These are phyloP conservation scores for Alcis repandata DNA, from an alignment of 2,888 invertebrate genomes.

Conservation along the genomic window DNA sequence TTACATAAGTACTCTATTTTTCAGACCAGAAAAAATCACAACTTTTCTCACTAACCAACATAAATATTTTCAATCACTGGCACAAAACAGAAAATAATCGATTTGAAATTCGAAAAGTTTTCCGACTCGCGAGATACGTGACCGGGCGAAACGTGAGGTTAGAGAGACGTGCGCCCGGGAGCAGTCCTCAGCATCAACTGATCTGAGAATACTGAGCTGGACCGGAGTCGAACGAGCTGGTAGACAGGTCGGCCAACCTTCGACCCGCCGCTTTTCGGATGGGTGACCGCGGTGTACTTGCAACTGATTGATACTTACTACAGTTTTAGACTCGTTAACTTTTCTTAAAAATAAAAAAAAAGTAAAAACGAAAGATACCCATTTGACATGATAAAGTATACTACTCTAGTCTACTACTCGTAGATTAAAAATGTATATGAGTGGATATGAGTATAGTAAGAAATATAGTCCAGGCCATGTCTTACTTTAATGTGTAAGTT, in stretches of 20 bases:
- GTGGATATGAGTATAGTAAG: no score
- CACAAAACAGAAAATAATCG: slow-evolving; percentile 10
- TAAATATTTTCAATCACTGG: slow-evolving; percentile 13
- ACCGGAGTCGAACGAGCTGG: neutral
- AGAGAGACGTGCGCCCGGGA: slow-evolving; percentile 53
- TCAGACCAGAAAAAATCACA: neutral
- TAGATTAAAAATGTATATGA: no score
- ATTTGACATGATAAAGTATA: no score
- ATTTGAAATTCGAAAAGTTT: slow-evolving; percentile 16
- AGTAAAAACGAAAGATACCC: no score
- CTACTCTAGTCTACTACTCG: no score
- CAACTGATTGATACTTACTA: neutral
- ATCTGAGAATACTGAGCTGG: no score
- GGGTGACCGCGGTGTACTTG: slow-evolving; percentile 1
- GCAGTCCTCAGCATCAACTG: slow-evolving; percentile 66
- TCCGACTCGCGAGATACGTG: slow-evolving; percentile 1
- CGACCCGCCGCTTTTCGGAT: slow-evolving; percentile 5
- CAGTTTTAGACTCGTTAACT: neutral
- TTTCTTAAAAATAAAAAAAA: no score
- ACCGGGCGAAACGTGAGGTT: neutral
- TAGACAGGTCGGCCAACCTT: neutral
- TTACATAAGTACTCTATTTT: neutral
- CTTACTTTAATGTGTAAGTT: no score
- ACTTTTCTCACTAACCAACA: neutral
- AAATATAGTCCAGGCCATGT: no score